Evolutionary conservation across 2,113 vertebrate species (phyloP).

Genomic region (Phyllostomus discolor): DNA sequence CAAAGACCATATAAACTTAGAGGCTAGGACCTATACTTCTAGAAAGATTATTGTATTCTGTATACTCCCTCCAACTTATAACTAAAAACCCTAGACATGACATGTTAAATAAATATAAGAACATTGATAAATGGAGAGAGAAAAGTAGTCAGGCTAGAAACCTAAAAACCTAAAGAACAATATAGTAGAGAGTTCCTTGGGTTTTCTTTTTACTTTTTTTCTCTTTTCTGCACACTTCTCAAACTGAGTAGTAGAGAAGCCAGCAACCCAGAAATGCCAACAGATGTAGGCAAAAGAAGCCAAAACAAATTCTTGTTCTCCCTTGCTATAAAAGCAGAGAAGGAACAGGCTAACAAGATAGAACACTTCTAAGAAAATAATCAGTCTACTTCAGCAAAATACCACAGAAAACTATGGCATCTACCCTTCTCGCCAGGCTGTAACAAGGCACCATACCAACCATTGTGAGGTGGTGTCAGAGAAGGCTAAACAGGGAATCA

Average conservation of each 20-base stretch:
- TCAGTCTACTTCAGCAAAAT: not conserved
- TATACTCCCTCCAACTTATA: slow-evolving; percentile 7
- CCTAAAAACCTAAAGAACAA: not conserved
- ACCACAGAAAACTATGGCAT: not conserved
- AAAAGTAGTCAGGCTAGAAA: not conserved
- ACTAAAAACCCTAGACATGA: not conserved
- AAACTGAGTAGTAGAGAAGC: not conserved
- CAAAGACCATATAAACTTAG: not conserved
- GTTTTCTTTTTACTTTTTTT: not conserved
- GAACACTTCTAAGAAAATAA: slow-evolving; percentile 26
- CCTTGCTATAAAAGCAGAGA: not conserved
- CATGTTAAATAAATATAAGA: not conserved
- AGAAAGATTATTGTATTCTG: not conserved
- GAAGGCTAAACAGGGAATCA: not conserved
- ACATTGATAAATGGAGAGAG: not conserved
- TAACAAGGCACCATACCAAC: not conserved
- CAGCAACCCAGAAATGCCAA: not conserved
- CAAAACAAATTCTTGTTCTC: not conserved
- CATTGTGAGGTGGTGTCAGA: not conserved
- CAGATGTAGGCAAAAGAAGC: not conserved
- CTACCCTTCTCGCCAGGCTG: not conserved
- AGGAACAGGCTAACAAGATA: not conserved
- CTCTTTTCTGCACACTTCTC: not conserved
- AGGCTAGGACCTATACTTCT: not conserved
- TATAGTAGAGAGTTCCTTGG: not conserved